These are phyloP conservation scores for Bathynomus jamesi DNA, from an alignment of 1,140 invertebrate species.

Conservation along the genomic window DNA sequence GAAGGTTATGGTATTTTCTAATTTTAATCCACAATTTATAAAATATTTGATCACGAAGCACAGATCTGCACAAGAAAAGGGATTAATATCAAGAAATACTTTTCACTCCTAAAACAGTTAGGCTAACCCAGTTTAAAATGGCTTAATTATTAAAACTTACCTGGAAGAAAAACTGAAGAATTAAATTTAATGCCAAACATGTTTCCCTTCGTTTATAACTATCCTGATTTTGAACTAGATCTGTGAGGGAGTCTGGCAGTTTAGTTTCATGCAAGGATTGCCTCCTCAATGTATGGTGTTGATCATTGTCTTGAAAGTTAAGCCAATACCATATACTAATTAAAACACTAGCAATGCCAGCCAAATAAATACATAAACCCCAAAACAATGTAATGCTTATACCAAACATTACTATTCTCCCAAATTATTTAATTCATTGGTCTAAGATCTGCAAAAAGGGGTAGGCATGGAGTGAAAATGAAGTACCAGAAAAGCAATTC, in stretches of 20 bases:
- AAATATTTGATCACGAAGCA: no score
- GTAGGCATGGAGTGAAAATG: no score
- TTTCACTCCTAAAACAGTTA: background rate
- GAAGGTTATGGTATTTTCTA: background rate
- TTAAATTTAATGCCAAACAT: background rate
- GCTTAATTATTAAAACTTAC: background rate
- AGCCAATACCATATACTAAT: background rate
- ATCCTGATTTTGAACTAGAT: background rate
- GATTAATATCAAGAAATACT: background rate
- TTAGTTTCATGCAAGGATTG: background rate
- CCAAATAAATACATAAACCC: background rate
- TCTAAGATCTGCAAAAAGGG: no score
- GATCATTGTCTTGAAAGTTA: background rate
- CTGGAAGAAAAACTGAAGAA: background rate
- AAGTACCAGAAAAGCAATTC: no score
- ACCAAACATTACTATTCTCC: no score
- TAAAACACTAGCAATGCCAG: background rate
- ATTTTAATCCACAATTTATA: no score
- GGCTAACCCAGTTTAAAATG: background rate
- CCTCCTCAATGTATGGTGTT: background rate
- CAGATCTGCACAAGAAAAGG: background rate
- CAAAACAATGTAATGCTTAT: no score
- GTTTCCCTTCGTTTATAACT: background rate
- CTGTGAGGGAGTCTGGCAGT: background rate
- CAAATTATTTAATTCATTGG: no score